Base-by-base conservation (phyloP, 2,797 vertebrate genomes). In the Linurgus olivaceus region DNA sequence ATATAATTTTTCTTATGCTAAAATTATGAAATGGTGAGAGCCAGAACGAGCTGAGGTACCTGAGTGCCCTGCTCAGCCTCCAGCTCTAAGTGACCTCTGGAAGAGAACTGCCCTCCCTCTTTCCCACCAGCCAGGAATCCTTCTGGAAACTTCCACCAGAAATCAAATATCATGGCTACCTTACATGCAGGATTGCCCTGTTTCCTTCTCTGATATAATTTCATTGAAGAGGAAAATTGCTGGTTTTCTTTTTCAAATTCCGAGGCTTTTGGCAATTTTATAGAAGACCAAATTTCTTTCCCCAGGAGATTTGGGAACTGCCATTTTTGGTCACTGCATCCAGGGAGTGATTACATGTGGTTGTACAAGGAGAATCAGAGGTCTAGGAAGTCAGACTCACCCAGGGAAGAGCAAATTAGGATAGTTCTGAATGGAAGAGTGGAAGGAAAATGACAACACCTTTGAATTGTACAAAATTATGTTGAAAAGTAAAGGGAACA, bases 131-230 rank as follows among this genome's bases (percentile, higher is more conserved):
- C 35, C 62, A 45, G 25, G 38, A 57, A 20, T 29, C 55, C 13
- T 50, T 33, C 42, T 52, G 42, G 68, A 85, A 82, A 59, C 1
- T 0, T 0, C 26, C 26, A 50, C 18, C 6, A 18, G 33, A 61
- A 85, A 50, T 25, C 19, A 28, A 52, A 37, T 1, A 5, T 8
- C 0, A 0, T 59, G 65, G 40, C 55, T 50, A 0, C 18, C 58
- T 11, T 51, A 9, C 10, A 4, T 10, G 40, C 47, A 86, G 35
- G 18, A 19, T 2, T 23, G 55, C 50, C 40, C 31, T 4, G 1
- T 55, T 92, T 79, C 75, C 42, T 76, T 54, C 37, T 40, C 35
- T 37, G 42, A 3, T 31, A 31, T 1, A 10, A 33, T 63, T 71
- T 62, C 37, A 6, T 44, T 37, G 13, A 47, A 55, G 29, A 70